Percentiles rank a stretch among this genome's conserved stretches.
phyloP scores from a whole-genome alignment of 2,888 invertebrate species.

The Lamellibrachia satsuma region DNA sequence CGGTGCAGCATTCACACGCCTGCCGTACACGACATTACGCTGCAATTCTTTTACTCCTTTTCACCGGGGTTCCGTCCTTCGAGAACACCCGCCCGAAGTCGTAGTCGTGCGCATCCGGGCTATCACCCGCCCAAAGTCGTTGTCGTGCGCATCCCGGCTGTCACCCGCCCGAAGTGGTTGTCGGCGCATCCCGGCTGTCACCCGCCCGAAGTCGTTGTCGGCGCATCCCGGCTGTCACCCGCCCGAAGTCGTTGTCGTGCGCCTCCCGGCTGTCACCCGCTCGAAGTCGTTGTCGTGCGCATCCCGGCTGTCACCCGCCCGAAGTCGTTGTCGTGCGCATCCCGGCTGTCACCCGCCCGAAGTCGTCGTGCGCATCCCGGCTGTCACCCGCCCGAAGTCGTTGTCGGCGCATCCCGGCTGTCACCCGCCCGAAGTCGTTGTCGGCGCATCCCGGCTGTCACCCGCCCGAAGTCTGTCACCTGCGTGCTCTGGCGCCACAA shows the following conservation, averaged over 20 bases:
- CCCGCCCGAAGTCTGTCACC: background rate
- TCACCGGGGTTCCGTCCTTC: background rate
- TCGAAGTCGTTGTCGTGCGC: background rate
- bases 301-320: background rate
- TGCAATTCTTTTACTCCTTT: conserved; percentile 1
- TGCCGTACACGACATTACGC: background rate
- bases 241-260: background rate
- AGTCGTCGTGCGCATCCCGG: background rate
- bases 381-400: background rate
- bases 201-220: background rate
- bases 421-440: background rate
- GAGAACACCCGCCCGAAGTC: background rate
- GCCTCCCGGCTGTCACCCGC: background rate
- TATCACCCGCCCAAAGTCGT: background rate
- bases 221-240: background rate
- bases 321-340: background rate
- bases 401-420: background rate
- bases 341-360: background rate
- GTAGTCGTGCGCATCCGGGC: background rate
- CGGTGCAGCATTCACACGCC: conserved; percentile 12
- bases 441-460: too few species aligned
- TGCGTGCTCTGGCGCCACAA: background rate
- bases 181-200: background rate
- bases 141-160: too few species aligned
- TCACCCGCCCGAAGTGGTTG: background rate